Evolutionary conservation across 2,888 invertebrate genomes (phyloP).

Genomic region (Sinhomidia bicolor): DNA sequence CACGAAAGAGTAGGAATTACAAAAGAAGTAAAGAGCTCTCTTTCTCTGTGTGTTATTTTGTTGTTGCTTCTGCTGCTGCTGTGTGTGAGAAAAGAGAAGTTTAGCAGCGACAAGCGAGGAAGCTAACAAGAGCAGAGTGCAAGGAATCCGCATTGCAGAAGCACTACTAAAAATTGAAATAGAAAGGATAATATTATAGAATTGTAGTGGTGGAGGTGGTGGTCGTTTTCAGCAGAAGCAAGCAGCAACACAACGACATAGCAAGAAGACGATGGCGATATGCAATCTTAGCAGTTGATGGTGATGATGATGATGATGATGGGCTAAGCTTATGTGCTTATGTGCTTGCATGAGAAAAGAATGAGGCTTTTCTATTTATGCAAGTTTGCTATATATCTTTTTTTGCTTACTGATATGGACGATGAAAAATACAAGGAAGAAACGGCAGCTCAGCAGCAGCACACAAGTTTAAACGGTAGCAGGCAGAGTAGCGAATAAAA

Average conservation of each 20-base stretch:
- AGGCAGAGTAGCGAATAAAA: not conserved
- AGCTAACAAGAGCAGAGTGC: conserved; percentile 10
- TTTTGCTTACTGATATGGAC: not conserved
- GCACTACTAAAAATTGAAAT: conserved; percentile 28
- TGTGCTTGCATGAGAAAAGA: conserved; percentile 5
- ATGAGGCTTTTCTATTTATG: not conserved
- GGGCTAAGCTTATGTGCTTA: conserved; percentile 47
- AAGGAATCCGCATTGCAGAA: conserved; percentile 67
- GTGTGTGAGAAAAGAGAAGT: not conserved
- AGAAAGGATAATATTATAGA: not conserved
- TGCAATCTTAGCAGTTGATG: not conserved
- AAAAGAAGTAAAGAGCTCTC: no score
- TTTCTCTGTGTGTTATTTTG: no score
- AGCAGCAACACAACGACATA: conserved; percentile 19
- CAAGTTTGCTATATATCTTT: not conserved
- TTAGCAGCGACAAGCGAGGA: not conserved
- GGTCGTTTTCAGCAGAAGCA: not conserved
- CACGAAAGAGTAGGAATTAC: no score
- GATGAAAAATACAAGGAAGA: not conserved
- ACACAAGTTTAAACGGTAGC: not conserved
- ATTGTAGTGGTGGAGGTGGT: no score
- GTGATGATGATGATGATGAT: conserved; percentile 7
- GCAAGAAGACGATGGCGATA: conserved; percentile 3
- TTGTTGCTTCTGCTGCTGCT: not conserved
- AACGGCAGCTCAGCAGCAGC: conserved; percentile 2